phyloP scores from a whole-genome alignment of 2,888 invertebrate species.

The Drosophila mettleri region DNA sequence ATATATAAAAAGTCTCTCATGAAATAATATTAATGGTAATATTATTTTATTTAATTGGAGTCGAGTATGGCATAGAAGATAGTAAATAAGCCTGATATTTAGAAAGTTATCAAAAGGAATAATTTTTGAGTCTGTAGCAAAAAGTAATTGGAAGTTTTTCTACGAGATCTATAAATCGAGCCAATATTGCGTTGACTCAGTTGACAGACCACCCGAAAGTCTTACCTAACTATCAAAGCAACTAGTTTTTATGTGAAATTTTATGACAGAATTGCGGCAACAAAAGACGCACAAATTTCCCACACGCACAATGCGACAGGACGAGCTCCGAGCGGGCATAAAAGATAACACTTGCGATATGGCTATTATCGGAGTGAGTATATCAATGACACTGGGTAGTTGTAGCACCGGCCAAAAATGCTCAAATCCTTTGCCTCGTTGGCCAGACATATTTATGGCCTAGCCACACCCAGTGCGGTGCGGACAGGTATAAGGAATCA shows the following conservation, averaged over 20 bases:
- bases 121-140: background rate
- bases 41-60: background rate
- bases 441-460: conserved; percentile 53
- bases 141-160: background rate
- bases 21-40: too few relatives aligned
- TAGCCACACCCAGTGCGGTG: conserved; percentile 57
- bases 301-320: conserved; percentile 35
- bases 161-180: too few relatives aligned
- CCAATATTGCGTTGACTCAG: background rate
- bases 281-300: conserved; percentile 57
- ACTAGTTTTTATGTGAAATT: conserved; percentile 55
- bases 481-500: conserved; percentile 60
- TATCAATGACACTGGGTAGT: conserved; percentile 54
- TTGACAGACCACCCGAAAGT: conserved; percentile 52
- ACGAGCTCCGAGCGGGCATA: conserved; percentile 6
- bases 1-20: background rate
- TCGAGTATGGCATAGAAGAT: background rate
- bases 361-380: conserved; percentile 52
- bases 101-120: background rate
- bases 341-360: conserved; percentile 47
- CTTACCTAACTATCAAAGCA: conserved; percentile 17
- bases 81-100: background rate
- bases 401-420: conserved; percentile 1
- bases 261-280: conserved; percentile 60
- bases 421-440: conserved; percentile 52